These are phyloP conservation scores for Nasonia longicornis DNA, from an alignment of 1,140 invertebrate species.

Conservation along the genomic window DNA sequence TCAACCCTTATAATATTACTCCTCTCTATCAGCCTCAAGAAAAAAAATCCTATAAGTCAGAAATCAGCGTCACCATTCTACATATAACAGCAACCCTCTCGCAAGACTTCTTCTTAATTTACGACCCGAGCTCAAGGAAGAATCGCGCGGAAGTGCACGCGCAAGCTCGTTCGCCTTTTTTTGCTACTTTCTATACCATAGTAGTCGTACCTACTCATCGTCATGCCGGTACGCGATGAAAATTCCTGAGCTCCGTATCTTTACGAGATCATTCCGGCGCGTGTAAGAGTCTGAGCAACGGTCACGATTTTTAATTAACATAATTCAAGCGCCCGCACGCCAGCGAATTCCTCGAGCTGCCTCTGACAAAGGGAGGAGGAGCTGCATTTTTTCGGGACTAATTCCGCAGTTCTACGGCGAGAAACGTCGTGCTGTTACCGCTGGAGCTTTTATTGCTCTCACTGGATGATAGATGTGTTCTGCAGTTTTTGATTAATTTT, in stretches of 20 bases:
- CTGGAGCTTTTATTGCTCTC: no score
- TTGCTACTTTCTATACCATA: neutral
- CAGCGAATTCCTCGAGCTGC: neutral
- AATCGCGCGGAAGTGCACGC: neutral
- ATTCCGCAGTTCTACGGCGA: neutral
- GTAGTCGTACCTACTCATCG: neutral
- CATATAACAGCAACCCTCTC: neutral
- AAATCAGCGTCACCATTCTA: neutral
- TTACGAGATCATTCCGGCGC: slow-evolving; percentile 29
- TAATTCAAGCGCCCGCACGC: slow-evolving; percentile 23
- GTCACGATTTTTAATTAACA: slow-evolving; percentile 45
- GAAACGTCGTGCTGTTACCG: neutral
- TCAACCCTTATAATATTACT: no score
- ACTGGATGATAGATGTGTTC: no score
- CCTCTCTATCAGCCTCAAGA: no score
- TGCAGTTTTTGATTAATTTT: no score
- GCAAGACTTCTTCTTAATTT: neutral
- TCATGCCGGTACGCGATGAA: neutral
- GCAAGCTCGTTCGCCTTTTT: neutral
- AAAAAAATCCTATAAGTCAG: neutral
- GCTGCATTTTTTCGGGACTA: neutral
- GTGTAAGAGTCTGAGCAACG: neutral
- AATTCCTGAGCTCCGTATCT: slow-evolving; percentile 5
- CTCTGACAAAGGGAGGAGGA: slow-evolving; percentile 16
- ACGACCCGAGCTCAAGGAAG: neutral